Conservation (phyloP, 2,113 vertebrate species). For the Pseudorectes ferrugineus region DNA sequence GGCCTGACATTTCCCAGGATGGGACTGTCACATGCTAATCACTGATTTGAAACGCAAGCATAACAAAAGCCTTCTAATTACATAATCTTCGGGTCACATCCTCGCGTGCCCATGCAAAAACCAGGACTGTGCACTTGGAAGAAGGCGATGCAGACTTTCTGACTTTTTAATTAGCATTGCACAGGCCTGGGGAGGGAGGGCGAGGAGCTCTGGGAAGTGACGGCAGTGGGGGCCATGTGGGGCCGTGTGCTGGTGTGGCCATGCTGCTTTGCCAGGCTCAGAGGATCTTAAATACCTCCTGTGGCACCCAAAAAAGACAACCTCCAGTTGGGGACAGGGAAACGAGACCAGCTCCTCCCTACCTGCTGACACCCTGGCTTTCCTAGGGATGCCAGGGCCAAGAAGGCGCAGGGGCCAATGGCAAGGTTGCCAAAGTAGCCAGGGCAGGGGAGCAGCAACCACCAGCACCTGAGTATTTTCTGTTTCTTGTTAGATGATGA, state of each 20-base stretch:
- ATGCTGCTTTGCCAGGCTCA: background rate
- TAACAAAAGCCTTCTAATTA: constrained; percentile 75
- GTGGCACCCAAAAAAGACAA: background rate
- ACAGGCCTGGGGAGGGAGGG: background rate
- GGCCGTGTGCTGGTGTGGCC: background rate
- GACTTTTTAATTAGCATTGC: constrained; percentile 19
- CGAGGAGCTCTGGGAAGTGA: background rate
- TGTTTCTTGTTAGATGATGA: background rate
- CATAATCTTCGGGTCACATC: constrained; percentile 75
- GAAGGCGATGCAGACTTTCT: background rate
- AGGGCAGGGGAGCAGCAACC: background rate
- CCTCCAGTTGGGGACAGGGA: background rate
- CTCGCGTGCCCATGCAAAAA: constrained; percentile 54
- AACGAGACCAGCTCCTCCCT: background rate
- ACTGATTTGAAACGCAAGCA: constrained; percentile 67
- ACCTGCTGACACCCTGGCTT: background rate
- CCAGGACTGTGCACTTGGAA: constrained; percentile 47
- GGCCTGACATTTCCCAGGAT: constrained; percentile 55
- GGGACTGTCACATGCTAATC: constrained; percentile 72
- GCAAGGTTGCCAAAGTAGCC: background rate
- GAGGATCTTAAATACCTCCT: background rate
- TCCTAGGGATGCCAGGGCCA: background rate
- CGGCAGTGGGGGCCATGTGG: background rate
- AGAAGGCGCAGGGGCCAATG: background rate
- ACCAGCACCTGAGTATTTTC: background rate